phyloP scores from a whole-genome alignment of 2,113 vertebrate species.

The Axis porcinus region DNA sequence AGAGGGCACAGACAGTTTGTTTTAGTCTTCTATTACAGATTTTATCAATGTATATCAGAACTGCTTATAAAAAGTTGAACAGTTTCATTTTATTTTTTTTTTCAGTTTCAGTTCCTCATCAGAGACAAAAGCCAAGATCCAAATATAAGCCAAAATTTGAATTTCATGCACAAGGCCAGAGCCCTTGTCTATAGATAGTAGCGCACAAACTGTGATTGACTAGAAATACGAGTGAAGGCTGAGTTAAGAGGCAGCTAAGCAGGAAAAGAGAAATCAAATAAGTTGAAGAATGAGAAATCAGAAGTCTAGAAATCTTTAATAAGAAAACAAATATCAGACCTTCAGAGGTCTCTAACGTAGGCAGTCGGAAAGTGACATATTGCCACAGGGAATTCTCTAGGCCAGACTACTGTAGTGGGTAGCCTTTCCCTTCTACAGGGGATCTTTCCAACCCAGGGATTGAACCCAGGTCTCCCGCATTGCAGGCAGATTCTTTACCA shows the following conservation, averaged over 20 bases:
- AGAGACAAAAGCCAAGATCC: neutral
- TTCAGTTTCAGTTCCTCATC: neutral
- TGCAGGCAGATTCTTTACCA: neutral
- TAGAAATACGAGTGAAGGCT: neutral
- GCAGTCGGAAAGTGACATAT: neutral
- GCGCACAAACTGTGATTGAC: neutral
- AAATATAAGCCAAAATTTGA: neutral
- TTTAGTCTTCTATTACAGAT: neutral
- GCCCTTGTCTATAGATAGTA: neutral
- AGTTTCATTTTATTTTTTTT: neutral
- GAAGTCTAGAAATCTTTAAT: neutral
- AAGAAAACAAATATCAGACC: neutral
- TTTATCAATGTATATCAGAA: neutral
- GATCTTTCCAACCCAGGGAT: neutral
- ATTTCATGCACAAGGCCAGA: neutral
- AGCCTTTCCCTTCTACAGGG: neutral
- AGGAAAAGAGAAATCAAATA: neutral
- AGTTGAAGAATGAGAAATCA: neutral
- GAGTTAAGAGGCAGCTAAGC: neutral
- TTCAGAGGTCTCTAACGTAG: neutral
- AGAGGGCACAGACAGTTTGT: neutral
- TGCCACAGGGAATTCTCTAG: neutral
- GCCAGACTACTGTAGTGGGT: neutral
- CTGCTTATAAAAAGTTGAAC: neutral
- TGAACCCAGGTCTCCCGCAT: neutral